Evolutionary conservation across 2,113 vertebrate genomes (phyloP).

Genomic region (Origma solitaria): DNA sequence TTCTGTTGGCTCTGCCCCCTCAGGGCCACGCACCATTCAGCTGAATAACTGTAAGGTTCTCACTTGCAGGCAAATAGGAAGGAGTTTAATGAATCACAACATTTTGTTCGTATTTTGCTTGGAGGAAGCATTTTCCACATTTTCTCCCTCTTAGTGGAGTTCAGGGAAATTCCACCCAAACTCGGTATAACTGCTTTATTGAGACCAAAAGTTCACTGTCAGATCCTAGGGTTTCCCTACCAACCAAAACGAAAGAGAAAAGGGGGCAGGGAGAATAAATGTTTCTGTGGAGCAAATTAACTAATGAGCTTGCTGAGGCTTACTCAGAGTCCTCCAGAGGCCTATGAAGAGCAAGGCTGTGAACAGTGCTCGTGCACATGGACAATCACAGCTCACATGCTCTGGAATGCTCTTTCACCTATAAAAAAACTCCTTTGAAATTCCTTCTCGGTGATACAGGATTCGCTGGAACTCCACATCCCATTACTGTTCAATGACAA

Average conservation of each 20-base stretch:
- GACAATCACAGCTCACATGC: slow-evolving; percentile 51
- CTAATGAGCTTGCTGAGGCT: slow-evolving; percentile 38
- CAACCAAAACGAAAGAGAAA: background rate
- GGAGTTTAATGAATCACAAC: slow-evolving; percentile 32
- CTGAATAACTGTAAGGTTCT: slow-evolving; percentile 38
- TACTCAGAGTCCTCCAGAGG: slow-evolving; percentile 6
- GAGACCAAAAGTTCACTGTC: slow-evolving; percentile 7
- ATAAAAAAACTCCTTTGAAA: slow-evolving; percentile 7
- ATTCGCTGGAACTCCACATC: background rate
- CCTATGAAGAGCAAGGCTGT: slow-evolving; percentile 45
- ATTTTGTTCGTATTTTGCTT: slow-evolving; percentile 49
- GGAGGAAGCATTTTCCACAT: slow-evolving; percentile 26
- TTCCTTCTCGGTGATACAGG: background rate
- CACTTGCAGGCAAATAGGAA: slow-evolving; percentile 43
- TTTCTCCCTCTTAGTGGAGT: slow-evolving; percentile 18
- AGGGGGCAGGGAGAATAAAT: background rate
- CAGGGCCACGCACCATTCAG: background rate
- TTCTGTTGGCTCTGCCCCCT: slow-evolving; percentile 31
- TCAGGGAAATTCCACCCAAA: background rate
- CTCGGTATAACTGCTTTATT: background rate
- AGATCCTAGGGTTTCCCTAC: background rate
- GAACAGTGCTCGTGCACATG: background rate
- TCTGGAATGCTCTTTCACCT: slow-evolving; percentile 37
- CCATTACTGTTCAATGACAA: background rate
- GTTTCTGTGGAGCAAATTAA: background rate